A percentile compares a stretch with the other conserved stretches of the same genome.
These are phyloP conservation scores for Sciaenops ocellatus DNA, from an alignment of 2,797 vertebrate genomes.

Conservation along the genomic window DNA sequence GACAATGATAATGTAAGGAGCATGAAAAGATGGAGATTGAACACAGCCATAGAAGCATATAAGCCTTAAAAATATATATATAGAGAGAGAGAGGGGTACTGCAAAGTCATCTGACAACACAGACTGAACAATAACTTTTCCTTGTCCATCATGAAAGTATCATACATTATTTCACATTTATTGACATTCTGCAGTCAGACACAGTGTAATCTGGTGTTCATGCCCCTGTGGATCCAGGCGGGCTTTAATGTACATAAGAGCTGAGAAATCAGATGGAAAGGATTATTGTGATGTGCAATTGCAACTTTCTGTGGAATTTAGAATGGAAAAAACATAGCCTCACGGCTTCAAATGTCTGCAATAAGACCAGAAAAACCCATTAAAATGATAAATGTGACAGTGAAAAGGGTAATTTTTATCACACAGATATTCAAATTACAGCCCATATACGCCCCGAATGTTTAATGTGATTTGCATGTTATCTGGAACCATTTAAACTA, in stretches of 20 bases:
- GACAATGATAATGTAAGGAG: conserved; percentile 16
- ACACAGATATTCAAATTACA: neutral
- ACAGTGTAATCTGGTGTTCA: neutral
- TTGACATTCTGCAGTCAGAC: neutral
- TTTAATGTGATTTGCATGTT: neutral
- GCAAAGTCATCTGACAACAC: conserved; percentile 24
- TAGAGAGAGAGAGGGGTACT: neutral
- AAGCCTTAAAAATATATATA: neutral
- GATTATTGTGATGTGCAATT: neutral
- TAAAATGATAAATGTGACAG: conserved; percentile 15
- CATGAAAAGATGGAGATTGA: conserved; percentile 42
- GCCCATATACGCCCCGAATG: neutral
- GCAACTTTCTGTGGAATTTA: neutral
- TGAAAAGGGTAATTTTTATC: neutral
- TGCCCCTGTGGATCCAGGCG: conserved; percentile 6
- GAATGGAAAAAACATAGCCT: neutral
- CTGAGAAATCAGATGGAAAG: neutral
- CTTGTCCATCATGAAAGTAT: conserved; percentile 9
- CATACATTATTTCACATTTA: conserved; percentile 25
- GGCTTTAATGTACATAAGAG: neutral
- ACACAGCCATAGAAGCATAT: conserved; percentile 16
- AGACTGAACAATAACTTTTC: conserved; percentile 1
- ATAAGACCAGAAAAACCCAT: neutral
- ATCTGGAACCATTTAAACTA: neutral
- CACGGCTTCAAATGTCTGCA: neutral